Base-by-base conservation (phyloP, 37 sponge, comb jelly and placozoan species). In the Bolinopsis microptera region DNA sequence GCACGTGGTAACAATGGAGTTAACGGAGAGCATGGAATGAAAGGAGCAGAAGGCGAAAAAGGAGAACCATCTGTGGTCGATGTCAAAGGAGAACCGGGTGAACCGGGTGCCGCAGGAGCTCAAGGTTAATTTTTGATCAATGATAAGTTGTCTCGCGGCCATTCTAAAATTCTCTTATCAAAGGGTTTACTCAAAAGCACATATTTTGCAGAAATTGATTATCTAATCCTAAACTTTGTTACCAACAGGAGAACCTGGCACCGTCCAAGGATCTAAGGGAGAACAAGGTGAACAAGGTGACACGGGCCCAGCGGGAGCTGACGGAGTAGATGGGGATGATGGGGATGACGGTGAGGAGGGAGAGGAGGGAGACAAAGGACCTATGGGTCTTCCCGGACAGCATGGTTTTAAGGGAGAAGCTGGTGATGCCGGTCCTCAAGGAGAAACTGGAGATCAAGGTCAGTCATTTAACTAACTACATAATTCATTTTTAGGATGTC, bases 91-190 rank as follows among this genome's bases (percentile, higher is more conserved):
- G 39, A 0, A 35, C 26, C 69, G 32, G 94, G 94, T n/a, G 68
- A 61, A 0, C 8, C 61, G 31, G 94, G 94, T 35, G 38, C 69
- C n/a, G 68, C 83, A 61, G 94, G 94, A 1, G 38, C 25, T 83
- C 41, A 25, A 77, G 94, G 90, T 86, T 18, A 38, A 13, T 5
- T 48, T 48, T n/a, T n/a, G n/a, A n/a, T n/a, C n/a, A n/a, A n/a
- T n/a, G n/a, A n/a, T n/a, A n/a, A n/a, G n/a, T n/a, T n/a, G n/a
- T n/a, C n/a, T n/a, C n/a, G n/a, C n/a, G n/a, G n/a, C n/a, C n/a
- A n/a, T n/a, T n/a, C n/a, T n/a, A n/a, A n/a, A n/a, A n/a, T n/a
- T n/a, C n/a, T n/a, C n/a, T n/a, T n/a, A n/a, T n/a, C n/a, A n/a
- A n/a, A n/a, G n/a, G n/a, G n/a, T n/a, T n/a, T n/a, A n/a, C n/a